Conservation (phyloP, 2,797 vertebrate genomes). For the Malurus leucopterus region DNA sequence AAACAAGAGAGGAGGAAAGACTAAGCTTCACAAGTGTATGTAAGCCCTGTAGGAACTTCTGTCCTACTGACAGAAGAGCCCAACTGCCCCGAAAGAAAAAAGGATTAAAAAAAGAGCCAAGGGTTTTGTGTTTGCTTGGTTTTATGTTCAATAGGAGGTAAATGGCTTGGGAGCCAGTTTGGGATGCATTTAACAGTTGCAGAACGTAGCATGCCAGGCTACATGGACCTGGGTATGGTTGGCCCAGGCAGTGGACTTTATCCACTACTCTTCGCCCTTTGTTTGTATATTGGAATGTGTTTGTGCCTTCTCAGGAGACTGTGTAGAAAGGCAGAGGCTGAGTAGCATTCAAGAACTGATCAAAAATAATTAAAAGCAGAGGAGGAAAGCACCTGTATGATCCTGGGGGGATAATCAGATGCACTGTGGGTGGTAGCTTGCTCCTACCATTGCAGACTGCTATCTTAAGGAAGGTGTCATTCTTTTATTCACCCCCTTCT, state of each 20-base stretch:
- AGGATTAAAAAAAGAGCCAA: neutral
- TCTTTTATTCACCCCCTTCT: neutral
- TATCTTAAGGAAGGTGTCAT: neutral
- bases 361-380: neutral
- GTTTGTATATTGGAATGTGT: neutral
- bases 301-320: neutral
- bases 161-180: neutral
- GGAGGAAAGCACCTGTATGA: neutral
- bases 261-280: neutral
- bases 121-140: neutral
- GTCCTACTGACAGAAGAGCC: neutral
- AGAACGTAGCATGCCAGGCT: neutral
- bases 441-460: neutral
- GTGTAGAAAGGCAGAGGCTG: neutral
- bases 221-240: too few species aligned
- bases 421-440: neutral
- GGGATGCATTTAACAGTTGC: neutral
- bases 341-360: neutral
- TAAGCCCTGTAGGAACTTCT: neutral
- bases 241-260: neutral
- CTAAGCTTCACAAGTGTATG: neutral
- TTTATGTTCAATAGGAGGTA: neutral
- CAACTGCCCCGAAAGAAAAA: neutral
- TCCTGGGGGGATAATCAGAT: neutral
- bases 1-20: neutral